Percentiles rank a stretch among this genome's conserved stretches.
Conservation (phyloP, 2,888 invertebrate species). For the Hypena proboscidalis region DNA sequence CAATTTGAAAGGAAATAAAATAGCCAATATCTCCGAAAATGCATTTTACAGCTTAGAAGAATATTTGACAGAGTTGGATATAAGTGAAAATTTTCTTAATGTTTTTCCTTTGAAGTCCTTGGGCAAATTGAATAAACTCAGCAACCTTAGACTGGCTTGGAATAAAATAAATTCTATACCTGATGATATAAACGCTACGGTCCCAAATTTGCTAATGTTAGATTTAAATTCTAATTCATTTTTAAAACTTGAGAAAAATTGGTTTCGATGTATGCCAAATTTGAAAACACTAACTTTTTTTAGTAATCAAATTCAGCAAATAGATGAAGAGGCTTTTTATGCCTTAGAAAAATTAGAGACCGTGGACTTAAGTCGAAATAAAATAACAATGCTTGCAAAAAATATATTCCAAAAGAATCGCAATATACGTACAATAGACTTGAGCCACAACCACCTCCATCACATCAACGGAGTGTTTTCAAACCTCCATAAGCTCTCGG, state of each 20-base stretch:
- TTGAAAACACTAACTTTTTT: slow-evolving; percentile 92
- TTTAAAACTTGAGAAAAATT: slow-evolving; percentile 89
- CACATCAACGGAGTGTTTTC: slow-evolving; percentile 93
- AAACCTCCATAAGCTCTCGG: slow-evolving; percentile 91
- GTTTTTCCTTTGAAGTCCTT: slow-evolving; percentile 92
- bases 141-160: slow-evolving; percentile 90
- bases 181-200: slow-evolving; percentile 88
- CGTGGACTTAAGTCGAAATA: slow-evolving; percentile 95
- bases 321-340: slow-evolving; percentile 91
- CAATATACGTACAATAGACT: slow-evolving; percentile 92
- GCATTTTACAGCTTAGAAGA: slow-evolving; percentile 92
- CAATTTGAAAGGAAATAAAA: slow-evolving; percentile 93
- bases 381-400: slow-evolving; percentile 90
- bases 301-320: slow-evolving; percentile 92
- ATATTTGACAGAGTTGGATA: slow-evolving; percentile 91
- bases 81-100: slow-evolving; percentile 94
- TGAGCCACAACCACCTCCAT: slow-evolving; percentile 96
- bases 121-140: slow-evolving; percentile 89
- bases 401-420: slow-evolving; percentile 91
- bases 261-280: slow-evolving; percentile 92
- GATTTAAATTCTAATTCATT: slow-evolving; percentile 95
- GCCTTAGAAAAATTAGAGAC: slow-evolving; percentile 91
- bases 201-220: slow-evolving; percentile 90
- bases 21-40: slow-evolving; percentile 92
- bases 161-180: slow-evolving; percentile 92